Conservation (phyloP, 2,797 vertebrate genomes). For the Propithecus perrieri region DNA sequence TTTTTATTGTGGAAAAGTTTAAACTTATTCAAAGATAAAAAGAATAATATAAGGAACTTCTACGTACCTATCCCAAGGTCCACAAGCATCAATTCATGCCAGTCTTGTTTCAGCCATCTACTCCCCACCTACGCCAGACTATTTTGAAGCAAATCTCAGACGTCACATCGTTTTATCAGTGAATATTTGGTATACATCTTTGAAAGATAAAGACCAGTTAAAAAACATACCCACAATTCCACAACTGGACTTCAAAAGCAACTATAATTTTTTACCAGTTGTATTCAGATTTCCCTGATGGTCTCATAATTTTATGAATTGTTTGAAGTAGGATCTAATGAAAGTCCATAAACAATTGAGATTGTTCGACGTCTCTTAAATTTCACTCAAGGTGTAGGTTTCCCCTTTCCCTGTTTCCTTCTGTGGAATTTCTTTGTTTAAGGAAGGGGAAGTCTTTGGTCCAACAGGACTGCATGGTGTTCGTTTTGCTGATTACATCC, state of each 20-base stretch:
- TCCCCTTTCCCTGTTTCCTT: neutral
- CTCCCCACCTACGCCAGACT: neutral
- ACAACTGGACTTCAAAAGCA: neutral
- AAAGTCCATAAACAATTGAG: no score
- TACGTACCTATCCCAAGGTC: neutral
- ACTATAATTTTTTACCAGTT: neutral
- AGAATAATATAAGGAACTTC: neutral
- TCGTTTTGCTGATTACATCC: no score
- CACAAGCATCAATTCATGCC: neutral
- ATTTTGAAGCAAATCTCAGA: neutral
- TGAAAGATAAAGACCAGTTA: neutral
- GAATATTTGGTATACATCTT: neutral
- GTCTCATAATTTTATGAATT: neutral
- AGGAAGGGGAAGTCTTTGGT: neutral
- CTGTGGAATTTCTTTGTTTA: neutral
- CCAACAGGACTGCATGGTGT: neutral
- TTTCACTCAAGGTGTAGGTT: neutral
- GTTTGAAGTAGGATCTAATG: neutral
- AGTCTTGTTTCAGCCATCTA: neutral
- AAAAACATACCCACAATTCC: neutral
- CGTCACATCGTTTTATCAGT: neutral
- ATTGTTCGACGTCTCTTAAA: neutral
- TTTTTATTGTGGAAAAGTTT: neutral
- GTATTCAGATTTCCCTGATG: neutral
- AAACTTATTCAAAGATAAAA: neutral